Conservation (phyloP, 2,888 invertebrate genomes). For the Caenorhabditis sinica region DNA sequence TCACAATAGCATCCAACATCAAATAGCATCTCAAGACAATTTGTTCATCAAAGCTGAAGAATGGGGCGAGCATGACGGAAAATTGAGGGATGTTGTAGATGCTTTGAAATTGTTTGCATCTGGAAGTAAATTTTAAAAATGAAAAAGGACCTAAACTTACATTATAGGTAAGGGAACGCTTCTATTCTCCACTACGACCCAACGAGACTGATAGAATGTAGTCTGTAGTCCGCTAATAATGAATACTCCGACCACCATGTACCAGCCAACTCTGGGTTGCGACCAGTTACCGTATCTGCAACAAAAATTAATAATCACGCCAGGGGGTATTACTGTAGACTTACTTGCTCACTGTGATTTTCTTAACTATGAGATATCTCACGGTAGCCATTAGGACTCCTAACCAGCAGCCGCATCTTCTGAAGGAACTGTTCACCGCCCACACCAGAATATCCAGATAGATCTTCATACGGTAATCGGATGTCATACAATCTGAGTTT, state of each 20-base stretch:
- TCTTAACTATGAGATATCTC: slow-evolving; percentile 23
- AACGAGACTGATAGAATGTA: slow-evolving; percentile 13
- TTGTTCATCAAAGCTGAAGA: slow-evolving; percentile 37
- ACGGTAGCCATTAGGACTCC: slow-evolving; percentile 45
- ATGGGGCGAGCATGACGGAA: slow-evolving; percentile 6
- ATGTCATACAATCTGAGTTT: slow-evolving; percentile 37
- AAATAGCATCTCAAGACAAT: slow-evolving; percentile 33
- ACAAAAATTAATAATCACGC: neutral
- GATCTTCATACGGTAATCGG: neutral
- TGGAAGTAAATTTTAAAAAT: neutral
- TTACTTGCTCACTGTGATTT: slow-evolving; percentile 6
- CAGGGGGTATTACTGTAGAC: no score
- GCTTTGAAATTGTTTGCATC: slow-evolving; percentile 39
- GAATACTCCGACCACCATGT: neutral
- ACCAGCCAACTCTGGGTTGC: slow-evolving; percentile 22
- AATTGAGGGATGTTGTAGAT: slow-evolving; percentile 14
- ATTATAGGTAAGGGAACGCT: slow-evolving; percentile 18
- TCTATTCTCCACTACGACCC: slow-evolving; percentile 9
- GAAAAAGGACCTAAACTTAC: neutral
- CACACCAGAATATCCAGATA: slow-evolving; percentile 28
- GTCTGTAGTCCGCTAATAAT: slow-evolving; percentile 14
- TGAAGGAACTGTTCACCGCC: slow-evolving; percentile 9
- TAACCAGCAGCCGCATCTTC: slow-evolving; percentile 42
- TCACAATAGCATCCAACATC: slow-evolving; percentile 35
- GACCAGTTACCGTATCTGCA: neutral